Percentiles rank a stretch among this genome's conserved stretches.
Conservation (phyloP, 1,140 invertebrate species). For the Drosophila setifemur region DNA sequence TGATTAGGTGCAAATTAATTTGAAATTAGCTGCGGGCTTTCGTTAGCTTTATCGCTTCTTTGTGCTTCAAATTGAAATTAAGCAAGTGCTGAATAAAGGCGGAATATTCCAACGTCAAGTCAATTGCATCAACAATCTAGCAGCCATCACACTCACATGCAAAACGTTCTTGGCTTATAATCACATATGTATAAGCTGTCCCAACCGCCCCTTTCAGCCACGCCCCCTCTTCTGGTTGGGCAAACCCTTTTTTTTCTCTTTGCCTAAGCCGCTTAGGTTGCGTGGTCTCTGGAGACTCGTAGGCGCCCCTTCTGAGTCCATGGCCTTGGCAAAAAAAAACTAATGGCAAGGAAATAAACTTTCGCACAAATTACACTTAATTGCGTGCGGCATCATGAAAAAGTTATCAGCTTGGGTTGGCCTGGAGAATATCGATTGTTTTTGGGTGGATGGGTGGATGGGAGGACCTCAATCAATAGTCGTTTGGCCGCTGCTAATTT, state of each 20-base stretch:
- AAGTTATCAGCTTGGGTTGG: slow-evolving; percentile 11
- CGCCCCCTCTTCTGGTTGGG: slow-evolving; percentile 11
- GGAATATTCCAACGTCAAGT: slow-evolving; percentile 20
- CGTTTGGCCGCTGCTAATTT: slow-evolving; percentile 41
- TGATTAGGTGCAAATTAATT: slow-evolving; percentile 62
- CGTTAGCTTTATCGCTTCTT: slow-evolving; percentile 13
- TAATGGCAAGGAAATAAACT: slow-evolving; percentile 5
- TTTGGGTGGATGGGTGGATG: neutral
- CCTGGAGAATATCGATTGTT: slow-evolving; percentile 22
- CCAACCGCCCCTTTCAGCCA: slow-evolving; percentile 6
- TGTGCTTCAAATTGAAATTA: slow-evolving; percentile 28
- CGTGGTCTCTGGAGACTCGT: slow-evolving; percentile 33
- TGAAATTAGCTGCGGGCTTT: slow-evolving; percentile 43
- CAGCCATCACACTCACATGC: slow-evolving; percentile 1
- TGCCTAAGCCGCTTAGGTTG: slow-evolving; percentile 19
- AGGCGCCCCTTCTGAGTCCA: slow-evolving; percentile 26
- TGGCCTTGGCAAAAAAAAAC: slow-evolving; percentile 41
- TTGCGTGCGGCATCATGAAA: slow-evolving; percentile 54
- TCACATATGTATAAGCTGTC: slow-evolving; percentile 31
- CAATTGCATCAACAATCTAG: too few species aligned
- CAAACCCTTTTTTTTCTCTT: slow-evolving; percentile 35
- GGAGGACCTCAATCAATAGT: slow-evolving; percentile 49
- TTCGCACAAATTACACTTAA: slow-evolving; percentile 57
- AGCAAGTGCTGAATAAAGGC: slow-evolving; percentile 26
- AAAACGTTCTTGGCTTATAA: slow-evolving; percentile 35